Evolutionary conservation across 2,888 invertebrate species (phyloP), one percentile per base, ranked within the genome.

Genomic region (Pherbina coryleti): DNA sequence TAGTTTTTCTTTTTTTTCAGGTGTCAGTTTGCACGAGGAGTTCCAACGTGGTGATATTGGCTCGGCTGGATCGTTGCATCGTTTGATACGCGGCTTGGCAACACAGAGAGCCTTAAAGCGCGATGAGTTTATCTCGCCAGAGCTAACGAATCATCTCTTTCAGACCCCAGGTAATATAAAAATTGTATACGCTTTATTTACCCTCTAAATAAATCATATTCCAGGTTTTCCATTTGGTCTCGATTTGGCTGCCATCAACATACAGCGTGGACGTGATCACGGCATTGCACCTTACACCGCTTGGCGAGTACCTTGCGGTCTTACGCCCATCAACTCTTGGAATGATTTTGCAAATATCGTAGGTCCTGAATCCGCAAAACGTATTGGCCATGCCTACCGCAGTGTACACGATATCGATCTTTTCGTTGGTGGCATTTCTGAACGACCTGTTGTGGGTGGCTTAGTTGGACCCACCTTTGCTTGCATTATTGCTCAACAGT

Each of bases 401-500:
- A 92, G 94, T 80, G 93, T 96, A 0, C 94, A 95, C 77, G 97
- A 97, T 85, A 93, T 97, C 78, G 97, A 97, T 86, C 90, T 97
- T 1, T 97, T 95, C 86, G 93, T 96, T 0, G 97, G 94, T 9
- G 96, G 95, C 0, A 92, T 97, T 86, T 94, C 96, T 0, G 97
- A 97, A 85, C 92, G 93, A 53, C 95, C 96, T 0, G 94, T 97
- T 0, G 90, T 93, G 0, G 89, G 89, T 1, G 96, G 95, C 0
- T 89, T 96, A 2, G 95, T 97, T 0, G 97, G 97, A 0, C 96
- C 96, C 0, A 95, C 96, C 0, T 96, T 97, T 84, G 95, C 95
- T 37, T 97, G 97, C 86, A 95, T 97, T 76, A 94, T 97, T 66
- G 96, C 95, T 0, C 95, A 95, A 84, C 96, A 96, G 88, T 97